phyloP scores from a whole-genome alignment of 2,113 vertebrate species.

The Peromyscus maniculatus region DNA sequence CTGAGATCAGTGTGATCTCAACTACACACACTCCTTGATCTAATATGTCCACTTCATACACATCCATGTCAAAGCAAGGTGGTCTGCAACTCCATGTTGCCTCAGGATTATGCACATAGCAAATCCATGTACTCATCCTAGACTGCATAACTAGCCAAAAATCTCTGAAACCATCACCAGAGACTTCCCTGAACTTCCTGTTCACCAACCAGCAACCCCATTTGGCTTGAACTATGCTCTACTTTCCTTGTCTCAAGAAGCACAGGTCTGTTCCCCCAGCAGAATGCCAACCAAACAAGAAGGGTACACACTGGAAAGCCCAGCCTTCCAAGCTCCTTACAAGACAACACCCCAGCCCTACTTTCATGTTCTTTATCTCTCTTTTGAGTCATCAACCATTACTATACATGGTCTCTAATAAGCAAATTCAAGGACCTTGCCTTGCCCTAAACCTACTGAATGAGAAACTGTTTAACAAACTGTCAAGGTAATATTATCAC shows the following conservation, averaged over 20 bases:
- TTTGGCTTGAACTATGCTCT: background rate
- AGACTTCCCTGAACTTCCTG: background rate
- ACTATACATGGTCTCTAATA: background rate
- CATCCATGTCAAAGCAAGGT: too few species aligned
- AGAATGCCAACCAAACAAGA: background rate
- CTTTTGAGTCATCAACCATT: background rate
- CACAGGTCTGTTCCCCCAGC: background rate
- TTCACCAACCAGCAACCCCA: background rate
- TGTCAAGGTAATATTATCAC: background rate
- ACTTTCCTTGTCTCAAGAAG: too few species aligned
- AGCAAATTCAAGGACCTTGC: background rate
- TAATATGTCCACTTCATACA: too few species aligned
- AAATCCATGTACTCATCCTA: background rate
- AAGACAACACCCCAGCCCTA: background rate
- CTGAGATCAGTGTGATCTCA: background rate
- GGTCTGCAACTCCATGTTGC: background rate
- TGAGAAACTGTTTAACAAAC: conserved; percentile 30
- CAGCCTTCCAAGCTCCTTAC: background rate
- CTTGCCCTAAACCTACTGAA: background rate
- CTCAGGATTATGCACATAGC: background rate
- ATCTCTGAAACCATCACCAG: background rate
- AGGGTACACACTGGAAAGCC: background rate
- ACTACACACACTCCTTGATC: background rate
- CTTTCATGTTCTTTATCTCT: background rate
- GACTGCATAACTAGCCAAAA: background rate